phyloP scores from a whole-genome alignment of 1,140 invertebrate genomes.

The Cydia strobilella region DNA sequence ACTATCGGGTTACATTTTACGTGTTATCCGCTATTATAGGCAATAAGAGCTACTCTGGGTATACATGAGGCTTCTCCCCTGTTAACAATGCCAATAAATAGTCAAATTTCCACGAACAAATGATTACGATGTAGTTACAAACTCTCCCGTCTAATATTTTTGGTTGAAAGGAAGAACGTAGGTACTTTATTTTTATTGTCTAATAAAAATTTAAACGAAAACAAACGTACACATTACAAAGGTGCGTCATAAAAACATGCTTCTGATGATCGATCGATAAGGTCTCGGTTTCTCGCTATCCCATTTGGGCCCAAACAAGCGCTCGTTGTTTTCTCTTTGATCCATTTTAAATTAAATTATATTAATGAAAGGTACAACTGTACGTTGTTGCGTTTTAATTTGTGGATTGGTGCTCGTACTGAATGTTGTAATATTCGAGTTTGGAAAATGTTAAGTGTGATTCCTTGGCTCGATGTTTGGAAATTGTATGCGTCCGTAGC shows the following conservation, averaged over 20 bases:
- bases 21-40: no score
- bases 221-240: not conserved
- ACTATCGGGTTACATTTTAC: no score
- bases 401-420: not conserved
- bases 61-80: no score
- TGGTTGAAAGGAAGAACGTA: no score
- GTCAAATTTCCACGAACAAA: no score
- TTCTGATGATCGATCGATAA: conserved; percentile 8
- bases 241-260: not conserved
- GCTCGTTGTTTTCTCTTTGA: not conserved
- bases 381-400: not conserved
- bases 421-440: no score
- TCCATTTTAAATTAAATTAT: conserved; percentile 3
- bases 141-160: no score
- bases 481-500: not conserved
- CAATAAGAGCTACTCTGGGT: no score
- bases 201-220: not conserved
- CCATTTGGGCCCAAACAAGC: not conserved
- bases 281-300: not conserved
- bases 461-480: no score
- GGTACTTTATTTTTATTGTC: not conserved
- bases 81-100: no score
- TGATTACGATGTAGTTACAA: no score
- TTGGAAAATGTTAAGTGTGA: no score
- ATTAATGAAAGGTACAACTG: not conserved